Base-by-base conservation (phyloP, 2,888 invertebrate genomes). In the Allacma fusca region DNA sequence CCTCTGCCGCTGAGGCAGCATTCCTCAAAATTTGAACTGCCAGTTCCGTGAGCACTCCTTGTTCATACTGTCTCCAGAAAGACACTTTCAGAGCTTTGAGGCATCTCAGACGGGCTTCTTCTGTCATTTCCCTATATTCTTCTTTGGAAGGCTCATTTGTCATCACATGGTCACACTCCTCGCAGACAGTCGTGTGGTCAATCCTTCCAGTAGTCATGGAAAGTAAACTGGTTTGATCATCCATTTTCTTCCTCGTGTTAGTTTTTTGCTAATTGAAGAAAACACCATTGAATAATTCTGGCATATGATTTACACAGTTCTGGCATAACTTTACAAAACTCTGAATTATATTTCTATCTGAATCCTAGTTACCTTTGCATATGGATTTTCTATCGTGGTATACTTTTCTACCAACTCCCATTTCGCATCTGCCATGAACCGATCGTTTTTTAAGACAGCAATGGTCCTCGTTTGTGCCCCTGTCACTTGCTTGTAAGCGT, bases 61-160 rank as follows among this genome's bases (percentile, higher is more conserved):
- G 89, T 82, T 91, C 91, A 82, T 90, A 91, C 84, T 91, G 91
- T 1, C 90, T 86, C 89, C 91, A 90, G 83, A 90, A 91, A 0
- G 90, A 90, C 80, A 87, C 86, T 86, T 90, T 91, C 85, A 90
- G 87, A 0, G 91, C 89, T 86, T 91, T 91, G 1, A 91, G 85
- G 5, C 91, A 89, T 4, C 91, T 87, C 70, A 90, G 87, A 77
- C 90, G 88, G 0, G 91, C 90, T 86, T 91, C 91, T 64, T 87
- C 87, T 50, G 85, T 88, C 89, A 91, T 89, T 83, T 90, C 90
- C 24, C 88, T 87, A 43, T 89, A 88, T 82, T 91, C 91, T 79
- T 90, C 89, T 81, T 88, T 87, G 0, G 90, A 89, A 0, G 90
- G 90, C 77, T 89, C 89, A 65, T 89, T 89, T 0, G 89, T 89